phyloP scores from a whole-genome alignment of 2,888 invertebrate genomes.

The Rhagonycha fulva region DNA sequence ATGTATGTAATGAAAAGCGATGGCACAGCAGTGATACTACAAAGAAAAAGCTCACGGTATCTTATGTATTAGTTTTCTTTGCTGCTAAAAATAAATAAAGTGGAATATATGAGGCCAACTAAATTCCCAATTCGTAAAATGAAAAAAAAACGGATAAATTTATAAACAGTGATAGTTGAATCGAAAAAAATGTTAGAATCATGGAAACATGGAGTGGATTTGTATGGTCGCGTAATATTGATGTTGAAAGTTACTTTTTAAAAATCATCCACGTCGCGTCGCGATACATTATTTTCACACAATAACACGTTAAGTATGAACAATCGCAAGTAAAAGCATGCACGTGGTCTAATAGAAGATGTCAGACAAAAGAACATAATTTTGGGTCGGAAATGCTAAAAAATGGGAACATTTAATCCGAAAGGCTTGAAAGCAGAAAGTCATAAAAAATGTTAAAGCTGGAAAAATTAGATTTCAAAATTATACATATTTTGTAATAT shows the following conservation, averaged over 20 bases:
- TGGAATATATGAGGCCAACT: background rate
- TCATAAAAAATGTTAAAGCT: background rate
- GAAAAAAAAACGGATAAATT: background rate
- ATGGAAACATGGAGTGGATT: background rate
- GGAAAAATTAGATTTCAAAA: slow-evolving; percentile 7
- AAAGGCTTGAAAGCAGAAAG: background rate
- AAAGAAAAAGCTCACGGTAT: background rate
- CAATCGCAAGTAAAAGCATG: background rate
- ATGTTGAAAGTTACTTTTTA: background rate
- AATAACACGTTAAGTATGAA: background rate
- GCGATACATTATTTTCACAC: background rate
- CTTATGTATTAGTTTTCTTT: background rate
- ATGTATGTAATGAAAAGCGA: background rate
- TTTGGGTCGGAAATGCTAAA: background rate
- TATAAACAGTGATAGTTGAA: background rate
- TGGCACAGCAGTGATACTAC: background rate
- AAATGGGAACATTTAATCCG: background rate
- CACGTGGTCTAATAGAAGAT: background rate
- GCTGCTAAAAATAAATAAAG: background rate
- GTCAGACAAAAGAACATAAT: background rate
- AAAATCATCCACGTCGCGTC: background rate
- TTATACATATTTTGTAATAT: slow-evolving; percentile 27
- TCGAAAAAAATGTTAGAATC: background rate
- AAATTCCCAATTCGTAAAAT: background rate
- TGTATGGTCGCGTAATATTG: background rate